Evolutionary conservation across 1,140 invertebrate genomes (phyloP), one percentile per base, ranked within the genome.

Genomic region (Gyrodactylus bullatarudis): DNA sequence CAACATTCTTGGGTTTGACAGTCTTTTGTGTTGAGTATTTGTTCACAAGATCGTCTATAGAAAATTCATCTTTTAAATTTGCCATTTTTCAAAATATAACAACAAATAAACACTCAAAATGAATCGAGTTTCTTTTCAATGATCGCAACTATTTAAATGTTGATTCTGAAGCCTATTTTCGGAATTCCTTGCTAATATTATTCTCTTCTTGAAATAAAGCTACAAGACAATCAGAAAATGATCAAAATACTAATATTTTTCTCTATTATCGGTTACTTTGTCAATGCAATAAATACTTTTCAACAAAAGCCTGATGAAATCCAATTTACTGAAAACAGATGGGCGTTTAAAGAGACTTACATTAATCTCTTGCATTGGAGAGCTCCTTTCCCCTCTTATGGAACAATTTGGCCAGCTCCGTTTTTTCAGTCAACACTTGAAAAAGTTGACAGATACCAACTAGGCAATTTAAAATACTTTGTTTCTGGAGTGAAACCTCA

Each of bases 361-460:
- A 26, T 2, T 1, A 71, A 21, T 1, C 24, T 71, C 22, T 23
- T 23, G 1, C 21, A 23, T 16, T 71, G 70, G 70, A 21, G 70
- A 71, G 70, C 70, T 25, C 70, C 70, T 1, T 71, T 71, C 24
- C 21, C 24, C 20, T 23, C 70, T 20, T 71, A 23, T 71, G 70
- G 70, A 24, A 21, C 20, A n/a, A 24, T 26, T 23, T 71, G 70
- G 70, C 70, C 70, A 71, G 20, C 22, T 24, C 70, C 70, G 1
- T 71, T 71, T 26, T 71, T 24, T 71, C 34, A 54, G 8, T 54
- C 34, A 54, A n/a, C n/a, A 16, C 8, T 16, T 16, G n/a, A 8
- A 8, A 8, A 54, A 8, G 34, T 54, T 54, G 8, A 54, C n/a
- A 8, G 34, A 54, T 54, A 54, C n/a, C 34, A n/a, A 16, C 34